phyloP scores from a whole-genome alignment of 2,888 invertebrate genomes.

The Galerucella pusilla region DNA sequence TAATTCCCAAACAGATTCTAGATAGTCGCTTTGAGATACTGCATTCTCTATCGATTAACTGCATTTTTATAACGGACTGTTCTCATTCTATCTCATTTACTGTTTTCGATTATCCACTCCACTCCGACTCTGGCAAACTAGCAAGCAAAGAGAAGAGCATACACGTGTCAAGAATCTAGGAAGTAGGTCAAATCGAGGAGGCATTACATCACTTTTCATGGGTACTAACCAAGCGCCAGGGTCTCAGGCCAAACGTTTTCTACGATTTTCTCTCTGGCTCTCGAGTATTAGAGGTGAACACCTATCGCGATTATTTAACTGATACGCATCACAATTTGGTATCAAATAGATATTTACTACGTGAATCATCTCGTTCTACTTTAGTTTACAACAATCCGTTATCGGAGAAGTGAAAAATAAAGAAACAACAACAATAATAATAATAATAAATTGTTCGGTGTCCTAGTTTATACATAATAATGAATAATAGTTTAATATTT shows the following conservation, averaged over 20 bases:
- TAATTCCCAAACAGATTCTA: too few species aligned
- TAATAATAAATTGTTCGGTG: not conserved
- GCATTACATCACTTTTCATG: conserved; percentile 45
- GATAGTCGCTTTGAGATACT: too few species aligned
- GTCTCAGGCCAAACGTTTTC: conserved; percentile 34
- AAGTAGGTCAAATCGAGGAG: conserved; percentile 48
- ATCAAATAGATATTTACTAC: not conserved
- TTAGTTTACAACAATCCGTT: not conserved
- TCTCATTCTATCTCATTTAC: not conserved
- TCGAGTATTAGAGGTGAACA: conserved; percentile 14
- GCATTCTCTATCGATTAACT: not conserved
- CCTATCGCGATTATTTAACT: conserved; percentile 9
- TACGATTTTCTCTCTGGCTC: conserved; percentile 21
- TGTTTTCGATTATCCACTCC: not conserved
- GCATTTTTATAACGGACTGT: not conserved
- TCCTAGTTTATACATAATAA: not conserved
- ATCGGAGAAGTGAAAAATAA: not conserved
- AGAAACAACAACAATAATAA: too few species aligned
- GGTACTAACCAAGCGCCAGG: conserved; percentile 40
- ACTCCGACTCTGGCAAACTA: conserved; percentile 13
- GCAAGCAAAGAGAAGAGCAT: conserved; percentile 32
- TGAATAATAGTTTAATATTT: too few species aligned
- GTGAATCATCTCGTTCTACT: not conserved
- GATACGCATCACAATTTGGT: not conserved
- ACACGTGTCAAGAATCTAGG: conserved; percentile 50